These are phyloP conservation scores for Mimas tiliae DNA, from an alignment of 2,888 invertebrate species.

Conservation along the genomic window DNA sequence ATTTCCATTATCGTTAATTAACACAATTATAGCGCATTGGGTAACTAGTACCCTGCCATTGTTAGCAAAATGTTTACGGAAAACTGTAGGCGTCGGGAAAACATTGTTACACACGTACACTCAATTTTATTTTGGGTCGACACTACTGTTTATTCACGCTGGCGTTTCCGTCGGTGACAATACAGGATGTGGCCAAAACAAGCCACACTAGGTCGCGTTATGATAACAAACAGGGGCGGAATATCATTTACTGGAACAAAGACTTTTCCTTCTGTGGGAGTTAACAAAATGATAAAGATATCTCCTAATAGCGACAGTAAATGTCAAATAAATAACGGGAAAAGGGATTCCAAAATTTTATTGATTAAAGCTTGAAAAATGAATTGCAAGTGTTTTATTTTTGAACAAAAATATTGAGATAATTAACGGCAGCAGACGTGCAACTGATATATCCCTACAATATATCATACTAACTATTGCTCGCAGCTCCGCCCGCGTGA, in stretches of 20 bases:
- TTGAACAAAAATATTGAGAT: too few relatives aligned
- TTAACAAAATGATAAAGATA: too few relatives aligned
- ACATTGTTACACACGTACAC: constrained; percentile 46
- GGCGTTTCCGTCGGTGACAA: constrained; percentile 46
- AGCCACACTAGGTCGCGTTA: constrained; percentile 33
- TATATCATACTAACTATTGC: too few relatives aligned
- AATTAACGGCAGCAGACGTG: too few relatives aligned
- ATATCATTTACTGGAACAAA: constrained; percentile 9
- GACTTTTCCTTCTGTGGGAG: neutral
- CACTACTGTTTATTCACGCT: constrained; percentile 59
- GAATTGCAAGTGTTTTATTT: too few relatives aligned
- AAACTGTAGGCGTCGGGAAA: constrained; percentile 24
- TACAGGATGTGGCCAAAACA: constrained; percentile 47
- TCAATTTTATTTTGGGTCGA: constrained; percentile 59
- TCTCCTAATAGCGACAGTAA: neutral
- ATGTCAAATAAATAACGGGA: neutral
- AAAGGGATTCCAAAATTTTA: neutral
- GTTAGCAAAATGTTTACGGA: constrained; percentile 39
- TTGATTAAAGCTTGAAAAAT: too few relatives aligned
- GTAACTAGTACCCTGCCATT: constrained; percentile 27
- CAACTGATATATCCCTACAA: too few relatives aligned
- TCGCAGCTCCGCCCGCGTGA: too few relatives aligned
- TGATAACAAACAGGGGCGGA: constrained; percentile 36
- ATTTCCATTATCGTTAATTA: too few relatives aligned
- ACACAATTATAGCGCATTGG: neutral